Percentiles rank a stretch among this genome's conserved stretches.
These are phyloP conservation scores for Thaumetopoea pityocampa DNA, from an alignment of 1,140 invertebrate species.

Conservation along the genomic window DNA sequence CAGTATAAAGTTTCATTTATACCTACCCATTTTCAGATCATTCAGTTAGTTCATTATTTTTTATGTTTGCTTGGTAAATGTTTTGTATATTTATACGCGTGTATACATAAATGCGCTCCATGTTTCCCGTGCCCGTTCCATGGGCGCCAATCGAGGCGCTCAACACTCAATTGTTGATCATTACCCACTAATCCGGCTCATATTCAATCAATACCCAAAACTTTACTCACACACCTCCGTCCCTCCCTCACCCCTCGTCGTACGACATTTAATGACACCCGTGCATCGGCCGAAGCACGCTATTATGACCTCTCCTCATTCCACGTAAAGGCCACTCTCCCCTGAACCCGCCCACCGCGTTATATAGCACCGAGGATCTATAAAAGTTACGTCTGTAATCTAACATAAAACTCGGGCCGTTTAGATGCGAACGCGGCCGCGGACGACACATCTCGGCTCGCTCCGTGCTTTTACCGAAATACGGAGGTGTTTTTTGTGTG, in stretches of 20 bases:
- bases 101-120: background rate
- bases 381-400: conserved; percentile 77
- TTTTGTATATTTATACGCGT: background rate
- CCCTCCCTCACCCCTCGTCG: conserved; percentile 63
- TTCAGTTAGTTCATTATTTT: too few relatives aligned
- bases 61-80: conserved; percentile 5
- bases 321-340: conserved; percentile 47
- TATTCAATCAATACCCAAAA: conserved; percentile 76
- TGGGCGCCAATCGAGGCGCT: conserved; percentile 37
- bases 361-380: conserved; percentile 76
- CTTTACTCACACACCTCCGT: conserved; percentile 70
- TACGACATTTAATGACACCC: conserved; percentile 75
- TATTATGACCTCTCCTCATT: conserved; percentile 46
- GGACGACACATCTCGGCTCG: conserved; percentile 73
- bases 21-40: too few relatives aligned
- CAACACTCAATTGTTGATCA: conserved; percentile 67
- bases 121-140: conserved; percentile 2
- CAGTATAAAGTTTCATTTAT: too few relatives aligned
- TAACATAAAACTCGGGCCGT: conserved; percentile 76
- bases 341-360: conserved; percentile 62
- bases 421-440: conserved; percentile 75
- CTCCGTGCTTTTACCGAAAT: conserved; percentile 74
- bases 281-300: conserved; percentile 48
- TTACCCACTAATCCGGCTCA: conserved; percentile 72
- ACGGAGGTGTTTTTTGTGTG: conserved; percentile 58